Evolutionary conservation across 2,888 invertebrate genomes (phyloP), one percentile per base, ranked within the genome.

Genomic region (Caenorhabditis virilis): DNA sequence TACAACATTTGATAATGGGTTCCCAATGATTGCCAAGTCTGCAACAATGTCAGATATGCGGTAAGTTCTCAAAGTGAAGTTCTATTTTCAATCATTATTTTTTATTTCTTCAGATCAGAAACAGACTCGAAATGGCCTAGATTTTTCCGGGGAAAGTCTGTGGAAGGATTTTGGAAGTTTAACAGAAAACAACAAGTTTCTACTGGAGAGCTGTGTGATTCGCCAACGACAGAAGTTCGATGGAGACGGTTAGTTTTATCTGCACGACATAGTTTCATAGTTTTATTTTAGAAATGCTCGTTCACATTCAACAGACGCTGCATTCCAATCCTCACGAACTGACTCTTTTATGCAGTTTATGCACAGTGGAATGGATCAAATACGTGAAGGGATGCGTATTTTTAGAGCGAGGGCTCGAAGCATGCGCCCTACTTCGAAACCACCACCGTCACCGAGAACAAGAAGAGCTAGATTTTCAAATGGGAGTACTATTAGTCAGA

Each of bases 311-410:
- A 70, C 76, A 0, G 76, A 76, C 26, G 69, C 72, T 0, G 49
- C 69, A 16, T 59, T 72, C 35, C 71, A 73, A 25, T 55, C 52
- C 9, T 66, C 69, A 2, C 53, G 73, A 23, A 64, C 73, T 3
- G 73, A 73, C 25, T 76, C 76, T 1, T 69, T 78, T 16, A 62
- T 76, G 16, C 74, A 74, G 7, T 58, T 74, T 26, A 70, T 78
- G 58, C 62, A 72, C n/a, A 68, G 69, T 35, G 74, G 75, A 41
- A 71, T 72, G 60, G 78, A 74, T 42, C 74, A 75, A 35, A 54
- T 78, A 16, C 56, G 78, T 15, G 72, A 74, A 23, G 76, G 73
- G 13, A 69, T 71, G 42, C 41, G 73, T 11, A 61, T 55, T 16
- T 65, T 70, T 13, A 46, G 69, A 46, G 67, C 64, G 13, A 35